A percentile compares a stretch with the other conserved stretches of the same genome.
phyloP scores from a whole-genome alignment of 2,888 invertebrate genomes.

The Eupithecia inturbata region DNA sequence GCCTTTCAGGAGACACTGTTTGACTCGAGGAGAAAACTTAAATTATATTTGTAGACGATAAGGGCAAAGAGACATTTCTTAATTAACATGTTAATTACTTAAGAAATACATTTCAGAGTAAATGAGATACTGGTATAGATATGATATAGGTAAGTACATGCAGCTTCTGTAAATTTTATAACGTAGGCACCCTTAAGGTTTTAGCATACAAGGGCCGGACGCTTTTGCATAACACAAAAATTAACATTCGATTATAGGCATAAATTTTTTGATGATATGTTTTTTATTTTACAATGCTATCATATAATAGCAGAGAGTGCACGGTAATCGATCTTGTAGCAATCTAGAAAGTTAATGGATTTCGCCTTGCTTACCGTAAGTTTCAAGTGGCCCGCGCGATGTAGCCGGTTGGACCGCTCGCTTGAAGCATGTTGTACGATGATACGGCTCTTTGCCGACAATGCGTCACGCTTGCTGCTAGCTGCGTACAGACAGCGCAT shows the following conservation, averaged over 20 bases:
- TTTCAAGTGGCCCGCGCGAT: background rate
- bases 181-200: background rate
- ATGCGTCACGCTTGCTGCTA: background rate
- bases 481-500: background rate
- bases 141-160: background rate
- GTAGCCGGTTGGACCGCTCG: background rate
- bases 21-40: conserved; percentile 5
- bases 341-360: background rate
- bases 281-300: background rate
- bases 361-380: background rate
- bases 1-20: conserved; percentile 13
- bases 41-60: background rate
- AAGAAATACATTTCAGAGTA: background rate
- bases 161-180: background rate
- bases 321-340: background rate
- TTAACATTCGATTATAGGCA: background rate
- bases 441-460: background rate
- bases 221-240: background rate
- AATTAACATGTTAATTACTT: conserved; percentile 1
- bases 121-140: background rate
- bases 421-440: background rate
- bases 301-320: background rate
- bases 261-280: background rate
- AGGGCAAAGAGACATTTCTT: background rate
- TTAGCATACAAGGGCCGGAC: background rate